Base-by-base conservation (phyloP, 35 echinoderm and acorn worm genomes). In the Strongylocentrotus purpuratus region DNA sequence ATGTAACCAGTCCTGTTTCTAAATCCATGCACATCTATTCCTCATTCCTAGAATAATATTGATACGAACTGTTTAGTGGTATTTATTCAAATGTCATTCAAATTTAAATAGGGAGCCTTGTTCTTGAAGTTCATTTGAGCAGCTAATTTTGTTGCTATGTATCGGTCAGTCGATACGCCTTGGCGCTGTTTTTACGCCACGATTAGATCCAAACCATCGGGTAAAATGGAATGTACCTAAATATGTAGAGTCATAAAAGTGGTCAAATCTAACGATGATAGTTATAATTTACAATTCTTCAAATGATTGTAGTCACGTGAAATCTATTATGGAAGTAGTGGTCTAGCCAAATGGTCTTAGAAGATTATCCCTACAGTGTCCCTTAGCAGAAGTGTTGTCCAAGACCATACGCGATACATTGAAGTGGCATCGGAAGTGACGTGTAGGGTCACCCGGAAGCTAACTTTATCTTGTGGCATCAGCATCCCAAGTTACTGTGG, bases 401-500 rank as follows among this genome's bases (percentile, higher is more conserved):
- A 78, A 78, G 65, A n/a, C 65, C 65, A 78, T 70, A 70, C 61
- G 25, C 25, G 61, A 70, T 70, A 25, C 61, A 20, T 70, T 4
- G 13, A 28, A 70, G 25, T 70, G 12, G 61, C 18, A 25, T 78
- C 65, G 65, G 65, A 78, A 78, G 65, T 78, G 65, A 78, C 65
- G 65, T 78, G 65, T 78, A 78, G 65, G 65, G 65, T 78, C 65
- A 78, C 20, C 65, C 65, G 65, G 65, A 78, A 78, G 65, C 65
- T 78, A 28, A 28, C 65, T 78, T 78, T 78, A 78, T 78, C 65
- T 78, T 78, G 65, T 28, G 65, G 65, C 65, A 78, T 78, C 65
- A n/a, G 22, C 20, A 78, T 78, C 65, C 65, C 20, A n/a, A 22
- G 65, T 28, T 78, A 78, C 65, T 22, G 65, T 78, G 65, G 65